Conservation (phyloP, 2,113 vertebrate genomes). For the Sigmodon hispidus region DNA sequence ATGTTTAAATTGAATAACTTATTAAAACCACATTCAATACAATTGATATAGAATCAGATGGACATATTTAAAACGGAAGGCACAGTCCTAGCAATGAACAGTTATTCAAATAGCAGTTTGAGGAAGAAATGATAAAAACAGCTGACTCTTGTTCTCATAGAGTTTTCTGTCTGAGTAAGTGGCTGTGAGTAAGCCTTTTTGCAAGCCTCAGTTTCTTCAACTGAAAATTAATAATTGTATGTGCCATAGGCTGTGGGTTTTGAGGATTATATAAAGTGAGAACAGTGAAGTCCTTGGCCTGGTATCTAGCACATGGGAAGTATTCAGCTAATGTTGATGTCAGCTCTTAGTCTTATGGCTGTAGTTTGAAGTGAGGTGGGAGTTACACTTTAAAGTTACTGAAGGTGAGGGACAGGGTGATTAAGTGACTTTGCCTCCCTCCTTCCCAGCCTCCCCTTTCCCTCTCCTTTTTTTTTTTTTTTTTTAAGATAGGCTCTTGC, state of each 20-base stretch:
- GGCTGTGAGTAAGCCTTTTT: background rate
- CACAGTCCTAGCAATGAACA: constrained; percentile 2
- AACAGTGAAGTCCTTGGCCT: background rate
- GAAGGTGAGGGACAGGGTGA: background rate
- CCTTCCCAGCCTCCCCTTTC: background rate
- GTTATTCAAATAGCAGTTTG: background rate
- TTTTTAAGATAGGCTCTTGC: background rate
- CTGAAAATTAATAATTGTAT: background rate
- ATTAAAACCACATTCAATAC: background rate
- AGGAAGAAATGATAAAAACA: constrained; percentile 27
- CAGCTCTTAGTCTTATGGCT: background rate
- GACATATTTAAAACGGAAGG: constrained; percentile 31
- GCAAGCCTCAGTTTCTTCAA: constrained; percentile 1
- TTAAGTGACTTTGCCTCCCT: background rate
- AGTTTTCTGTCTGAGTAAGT: background rate
- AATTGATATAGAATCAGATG: constrained; percentile 33
- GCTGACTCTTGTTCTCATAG: background rate
- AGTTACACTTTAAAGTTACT: background rate
- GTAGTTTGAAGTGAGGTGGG: background rate
- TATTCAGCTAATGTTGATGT: background rate
- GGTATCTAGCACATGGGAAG: background rate
- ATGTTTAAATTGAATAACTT: constrained; percentile 12
- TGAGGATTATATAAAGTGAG: background rate
- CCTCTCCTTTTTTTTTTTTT: background rate
- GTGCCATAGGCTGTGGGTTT: background rate